phyloP scores from a whole-genome alignment of 2,113 vertebrate species.

The Sphyrna mokarran region DNA sequence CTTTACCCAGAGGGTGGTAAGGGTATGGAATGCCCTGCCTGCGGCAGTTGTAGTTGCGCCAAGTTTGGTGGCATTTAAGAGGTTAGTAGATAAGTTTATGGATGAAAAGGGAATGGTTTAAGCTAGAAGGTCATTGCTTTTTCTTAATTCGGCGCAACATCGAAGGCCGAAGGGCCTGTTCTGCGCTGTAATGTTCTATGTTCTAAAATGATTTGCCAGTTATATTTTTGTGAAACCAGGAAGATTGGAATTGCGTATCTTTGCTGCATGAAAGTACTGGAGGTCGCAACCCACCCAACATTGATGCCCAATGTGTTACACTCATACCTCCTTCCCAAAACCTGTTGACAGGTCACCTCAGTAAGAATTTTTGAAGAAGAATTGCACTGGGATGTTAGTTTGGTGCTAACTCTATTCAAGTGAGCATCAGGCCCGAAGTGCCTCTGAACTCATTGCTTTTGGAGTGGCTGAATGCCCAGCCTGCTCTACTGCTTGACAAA shows the following conservation, averaged over 20 bases:
- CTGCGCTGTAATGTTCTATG: too few species aligned
- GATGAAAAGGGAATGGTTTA: too few species aligned
- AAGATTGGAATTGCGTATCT: neutral
- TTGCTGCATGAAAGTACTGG: neutral
- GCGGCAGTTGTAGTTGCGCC: too few species aligned
- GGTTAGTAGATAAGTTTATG: too few species aligned
- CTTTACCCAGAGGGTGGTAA: too few species aligned
- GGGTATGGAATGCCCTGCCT: too few species aligned
- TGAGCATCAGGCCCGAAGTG: neutral
- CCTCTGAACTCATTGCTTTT: neutral
- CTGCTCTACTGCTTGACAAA: neutral
- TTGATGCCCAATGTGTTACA: neutral
- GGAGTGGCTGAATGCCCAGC: neutral
- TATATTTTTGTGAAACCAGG: neutral
- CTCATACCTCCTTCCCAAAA: neutral
- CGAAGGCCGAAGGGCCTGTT: too few species aligned
- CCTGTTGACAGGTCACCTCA: neutral
- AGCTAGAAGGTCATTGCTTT: too few species aligned
- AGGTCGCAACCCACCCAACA: neutral
- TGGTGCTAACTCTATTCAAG: neutral
- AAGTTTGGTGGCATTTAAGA: too few species aligned
- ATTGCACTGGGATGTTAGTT: neutral
- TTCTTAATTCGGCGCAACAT: too few species aligned
- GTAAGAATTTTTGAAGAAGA: neutral
- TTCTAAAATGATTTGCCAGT: neutral